Conservation (phyloP, 2,113 vertebrate genomes). For the Condylura cristata region DNA sequence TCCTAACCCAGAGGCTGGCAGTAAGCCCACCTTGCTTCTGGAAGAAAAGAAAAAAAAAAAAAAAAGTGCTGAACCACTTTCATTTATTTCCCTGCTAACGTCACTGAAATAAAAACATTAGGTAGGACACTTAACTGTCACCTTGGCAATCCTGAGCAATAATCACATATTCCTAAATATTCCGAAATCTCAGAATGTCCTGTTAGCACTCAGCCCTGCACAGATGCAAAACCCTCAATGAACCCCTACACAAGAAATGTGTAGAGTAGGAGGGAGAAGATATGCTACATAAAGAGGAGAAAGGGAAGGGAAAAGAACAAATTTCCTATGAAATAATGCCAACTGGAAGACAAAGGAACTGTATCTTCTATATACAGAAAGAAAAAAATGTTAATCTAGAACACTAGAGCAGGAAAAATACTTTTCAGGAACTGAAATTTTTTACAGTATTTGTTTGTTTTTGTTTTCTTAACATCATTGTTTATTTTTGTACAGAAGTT, state of each 20-base stretch:
- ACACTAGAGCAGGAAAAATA: slow-evolving; percentile 38
- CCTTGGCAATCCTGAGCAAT: slow-evolving; percentile 17
- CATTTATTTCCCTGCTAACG: slow-evolving; percentile 6
- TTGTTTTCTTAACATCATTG: too few relatives aligned
- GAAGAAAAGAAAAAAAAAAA: neutral
- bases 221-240: neutral
- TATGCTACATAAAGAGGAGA: neutral
- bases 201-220: neutral
- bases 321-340: neutral
- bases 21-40: neutral
- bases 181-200: neutral
- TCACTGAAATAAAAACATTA: slow-evolving; percentile 7
- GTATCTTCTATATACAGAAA: neutral
- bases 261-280: neutral
- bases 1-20: neutral
- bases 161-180: neutral
- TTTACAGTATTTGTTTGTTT: too few relatives aligned
- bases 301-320: slow-evolving; percentile 14
- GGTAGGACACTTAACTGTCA: neutral
- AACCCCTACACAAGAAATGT: slow-evolving; percentile 5
- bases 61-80: neutral
- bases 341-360: neutral
- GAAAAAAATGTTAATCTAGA: neutral
- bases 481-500: too few relatives aligned
- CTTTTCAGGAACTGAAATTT: neutral